Conservation (phyloP, 1,140 invertebrate species). For the Bilobella aurantiaca region DNA sequence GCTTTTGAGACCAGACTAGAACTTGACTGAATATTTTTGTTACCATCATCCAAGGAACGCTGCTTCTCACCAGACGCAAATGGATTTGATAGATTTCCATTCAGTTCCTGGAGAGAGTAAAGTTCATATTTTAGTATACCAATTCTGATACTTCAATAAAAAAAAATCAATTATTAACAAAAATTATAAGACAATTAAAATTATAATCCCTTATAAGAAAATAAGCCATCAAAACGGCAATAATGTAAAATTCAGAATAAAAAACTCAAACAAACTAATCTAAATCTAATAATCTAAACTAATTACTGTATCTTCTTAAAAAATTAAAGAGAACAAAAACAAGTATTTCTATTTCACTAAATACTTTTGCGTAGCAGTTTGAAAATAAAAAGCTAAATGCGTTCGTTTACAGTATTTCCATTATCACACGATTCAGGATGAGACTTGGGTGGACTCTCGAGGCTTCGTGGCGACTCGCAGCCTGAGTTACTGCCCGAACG, state of each 20-base stretch:
- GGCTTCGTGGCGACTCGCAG: slow-evolving; percentile 24
- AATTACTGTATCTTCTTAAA: too few species aligned
- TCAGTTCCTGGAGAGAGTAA: slow-evolving; percentile 31
- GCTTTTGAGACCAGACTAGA: slow-evolving; percentile 11
- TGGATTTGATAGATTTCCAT: slow-evolving; percentile 32
- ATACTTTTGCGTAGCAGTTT: neutral
- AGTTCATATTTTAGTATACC: too few species aligned
- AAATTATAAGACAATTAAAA: too few species aligned
- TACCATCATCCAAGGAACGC: neutral
- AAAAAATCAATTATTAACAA: too few species aligned
- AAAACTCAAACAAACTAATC: neutral
- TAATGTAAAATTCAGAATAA: too few species aligned
- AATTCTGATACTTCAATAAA: too few species aligned
- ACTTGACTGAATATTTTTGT: neutral
- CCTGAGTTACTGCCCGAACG: slow-evolving; percentile 29
- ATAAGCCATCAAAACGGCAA: too few species aligned
- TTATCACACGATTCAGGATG: slow-evolving; percentile 33
- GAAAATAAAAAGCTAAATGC: neutral
- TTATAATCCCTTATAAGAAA: too few species aligned
- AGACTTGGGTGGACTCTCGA: slow-evolving; percentile 25
- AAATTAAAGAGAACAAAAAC: too few species aligned
- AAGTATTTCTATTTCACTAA: too few species aligned
- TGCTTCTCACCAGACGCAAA: neutral
- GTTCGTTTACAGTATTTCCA: slow-evolving; percentile 20
- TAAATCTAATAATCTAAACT: neutral